Conservation (phyloP, 2,888 invertebrate genomes). For the Apamea monoglypha region DNA sequence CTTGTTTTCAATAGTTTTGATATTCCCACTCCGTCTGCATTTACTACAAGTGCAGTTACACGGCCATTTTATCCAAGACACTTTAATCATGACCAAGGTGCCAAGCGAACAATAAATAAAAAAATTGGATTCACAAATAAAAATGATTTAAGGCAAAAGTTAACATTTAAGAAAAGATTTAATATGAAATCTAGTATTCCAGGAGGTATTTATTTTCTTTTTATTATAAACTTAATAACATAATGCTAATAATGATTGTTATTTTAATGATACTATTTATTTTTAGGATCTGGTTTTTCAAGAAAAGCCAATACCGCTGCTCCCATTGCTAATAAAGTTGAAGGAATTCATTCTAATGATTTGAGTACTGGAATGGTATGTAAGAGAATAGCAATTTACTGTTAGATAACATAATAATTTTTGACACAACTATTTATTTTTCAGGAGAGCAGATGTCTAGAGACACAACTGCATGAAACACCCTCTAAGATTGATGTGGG, state of each 20-base stretch:
- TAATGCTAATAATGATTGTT: neutral
- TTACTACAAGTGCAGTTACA: neutral
- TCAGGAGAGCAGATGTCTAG: slow-evolving; percentile 41
- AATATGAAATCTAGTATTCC: slow-evolving; percentile 34
- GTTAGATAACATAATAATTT: neutral
- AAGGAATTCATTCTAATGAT: slow-evolving; percentile 26
- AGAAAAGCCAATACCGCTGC: slow-evolving; percentile 5
- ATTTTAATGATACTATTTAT: neutral
- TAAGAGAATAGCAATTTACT: neutral
- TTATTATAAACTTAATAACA: neutral
- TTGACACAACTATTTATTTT: slow-evolving; percentile 26
- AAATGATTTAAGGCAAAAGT: slow-evolving; percentile 70
- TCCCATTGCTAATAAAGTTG: slow-evolving; percentile 13
- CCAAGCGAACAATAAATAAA: neutral
- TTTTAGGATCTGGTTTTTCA: slow-evolving; percentile 30
- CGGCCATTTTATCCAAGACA: slow-evolving; percentile 18
- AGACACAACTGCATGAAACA: slow-evolving; percentile 32
- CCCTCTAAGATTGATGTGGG: slow-evolving; percentile 67
- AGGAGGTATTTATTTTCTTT: slow-evolving; percentile 53
- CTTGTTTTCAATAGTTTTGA: slow-evolving; percentile 26
- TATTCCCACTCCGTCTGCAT: slow-evolving; percentile 9
- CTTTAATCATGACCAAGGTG: slow-evolving; percentile 23
- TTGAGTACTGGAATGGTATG: slow-evolving; percentile 27
- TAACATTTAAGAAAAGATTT: slow-evolving; percentile 64
- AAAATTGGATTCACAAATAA: slow-evolving; percentile 15